phyloP scores from a whole-genome alignment of 2,888 invertebrate genomes.

The Pachliopta kotzebuea region DNA sequence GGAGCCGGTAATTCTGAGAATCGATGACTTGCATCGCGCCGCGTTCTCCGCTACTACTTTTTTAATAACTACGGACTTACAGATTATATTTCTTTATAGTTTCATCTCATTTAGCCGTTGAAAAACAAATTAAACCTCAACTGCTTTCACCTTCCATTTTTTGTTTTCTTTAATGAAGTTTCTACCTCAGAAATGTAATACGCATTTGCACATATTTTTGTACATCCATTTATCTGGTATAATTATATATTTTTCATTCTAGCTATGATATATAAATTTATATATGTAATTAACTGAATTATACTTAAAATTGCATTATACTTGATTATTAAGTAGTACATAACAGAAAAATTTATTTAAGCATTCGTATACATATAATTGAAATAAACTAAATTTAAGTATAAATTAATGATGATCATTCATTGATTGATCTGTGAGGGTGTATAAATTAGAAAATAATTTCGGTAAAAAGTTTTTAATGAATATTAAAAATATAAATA shows the following conservation, averaged over 20 bases:
- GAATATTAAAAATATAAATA: too few relatives aligned
- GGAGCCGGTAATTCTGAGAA: constrained; percentile 54
- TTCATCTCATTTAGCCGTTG: constrained; percentile 7
- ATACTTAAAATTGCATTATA: too few relatives aligned
- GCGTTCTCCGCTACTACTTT: constrained; percentile 37
- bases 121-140: constrained; percentile 9
- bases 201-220: not conserved
- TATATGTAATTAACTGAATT: too few relatives aligned
- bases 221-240: too few relatives aligned
- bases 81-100: constrained; percentile 13
- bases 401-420: too few relatives aligned
- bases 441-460: too few relatives aligned
- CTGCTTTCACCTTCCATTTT: not conserved
- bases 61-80: constrained; percentile 35
- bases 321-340: not conserved
- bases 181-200: not conserved
- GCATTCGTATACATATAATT: not conserved
- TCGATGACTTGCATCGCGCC: constrained; percentile 55
- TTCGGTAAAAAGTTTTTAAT: too few relatives aligned
- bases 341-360: not conserved
- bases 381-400: too few relatives aligned
- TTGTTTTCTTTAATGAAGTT: not conserved
- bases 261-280: too few relatives aligned
- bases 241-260: too few relatives aligned
- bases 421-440: too few relatives aligned